These are phyloP conservation scores for Eclectus roratus DNA, from an alignment of 2,113 vertebrate species.

Conservation along the genomic window DNA sequence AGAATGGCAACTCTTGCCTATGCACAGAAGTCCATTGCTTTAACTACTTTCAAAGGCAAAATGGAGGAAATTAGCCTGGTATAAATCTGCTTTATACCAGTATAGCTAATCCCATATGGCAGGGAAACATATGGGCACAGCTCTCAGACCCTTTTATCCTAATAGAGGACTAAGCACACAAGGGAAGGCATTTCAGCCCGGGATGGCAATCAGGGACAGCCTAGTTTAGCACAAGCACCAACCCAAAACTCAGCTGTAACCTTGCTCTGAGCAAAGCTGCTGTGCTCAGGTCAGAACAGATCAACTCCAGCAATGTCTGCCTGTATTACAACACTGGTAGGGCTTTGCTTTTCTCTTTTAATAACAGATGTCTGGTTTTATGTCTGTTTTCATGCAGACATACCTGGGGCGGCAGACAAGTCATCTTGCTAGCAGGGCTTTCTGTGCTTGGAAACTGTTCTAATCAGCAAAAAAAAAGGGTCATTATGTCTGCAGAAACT, in stretches of 20 bases:
- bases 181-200: neutral
- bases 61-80: neutral
- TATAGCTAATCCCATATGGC: neutral
- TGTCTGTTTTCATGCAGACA: neutral
- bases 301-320: neutral
- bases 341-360: neutral
- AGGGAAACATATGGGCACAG: neutral
- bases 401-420: neutral
- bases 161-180: neutral
- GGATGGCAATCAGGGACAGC: neutral
- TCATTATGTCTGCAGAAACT: neutral
- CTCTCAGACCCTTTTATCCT: neutral
- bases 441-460: neutral
- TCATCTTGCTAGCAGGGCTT: neutral
- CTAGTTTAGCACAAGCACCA: neutral
- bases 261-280: neutral
- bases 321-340: neutral
- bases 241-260: neutral
- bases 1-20: conserved; percentile 20
- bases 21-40: neutral
- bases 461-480: neutral
- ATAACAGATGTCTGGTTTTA: neutral
- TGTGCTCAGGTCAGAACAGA: neutral
- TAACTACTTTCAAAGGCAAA: neutral
- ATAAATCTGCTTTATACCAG: neutral